Conservation (phyloP, 2,888 invertebrate genomes). For the Hirtodrosophila duncani region DNA sequence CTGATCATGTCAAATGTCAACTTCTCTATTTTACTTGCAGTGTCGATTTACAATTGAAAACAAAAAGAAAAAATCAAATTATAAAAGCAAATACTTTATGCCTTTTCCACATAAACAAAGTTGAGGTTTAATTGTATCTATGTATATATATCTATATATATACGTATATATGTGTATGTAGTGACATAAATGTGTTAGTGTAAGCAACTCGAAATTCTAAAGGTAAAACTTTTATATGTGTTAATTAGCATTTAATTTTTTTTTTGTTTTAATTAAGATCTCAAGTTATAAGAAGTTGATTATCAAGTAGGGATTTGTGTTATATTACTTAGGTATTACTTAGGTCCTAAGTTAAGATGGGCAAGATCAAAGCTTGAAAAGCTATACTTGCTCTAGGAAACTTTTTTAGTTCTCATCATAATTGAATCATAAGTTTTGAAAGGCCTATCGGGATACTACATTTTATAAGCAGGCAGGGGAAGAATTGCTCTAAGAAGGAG, state of each 20-base stretch:
- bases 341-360: too few species aligned
- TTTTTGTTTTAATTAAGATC: conserved; percentile 9
- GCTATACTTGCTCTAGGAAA: too few species aligned
- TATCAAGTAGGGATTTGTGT: too few species aligned
- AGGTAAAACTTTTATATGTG: conserved; percentile 30
- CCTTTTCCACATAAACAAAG: conserved; percentile 39
- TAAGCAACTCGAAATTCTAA: conserved; percentile 38
- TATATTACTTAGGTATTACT: too few species aligned
- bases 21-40: conserved; percentile 57
- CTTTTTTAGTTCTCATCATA: too few species aligned
- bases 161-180: conserved; percentile 20
- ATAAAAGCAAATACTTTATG: conserved; percentile 10
- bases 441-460: too few species aligned
- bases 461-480: too few species aligned
- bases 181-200: conserved; percentile 23
- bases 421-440: too few species aligned
- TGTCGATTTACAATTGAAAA: conserved; percentile 64
- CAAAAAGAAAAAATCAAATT: conserved; percentile 22
- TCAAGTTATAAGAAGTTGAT: too few species aligned
- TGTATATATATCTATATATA: neutral
- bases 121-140: conserved; percentile 17
- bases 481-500: too few species aligned
- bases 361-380: too few species aligned
- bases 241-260: conserved; percentile 33
- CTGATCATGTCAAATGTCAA: conserved; percentile 27